Evolutionary conservation across 2,888 invertebrate species (phyloP), one percentile per base, ranked within the genome.

Genomic region (Andricus curvator): DNA sequence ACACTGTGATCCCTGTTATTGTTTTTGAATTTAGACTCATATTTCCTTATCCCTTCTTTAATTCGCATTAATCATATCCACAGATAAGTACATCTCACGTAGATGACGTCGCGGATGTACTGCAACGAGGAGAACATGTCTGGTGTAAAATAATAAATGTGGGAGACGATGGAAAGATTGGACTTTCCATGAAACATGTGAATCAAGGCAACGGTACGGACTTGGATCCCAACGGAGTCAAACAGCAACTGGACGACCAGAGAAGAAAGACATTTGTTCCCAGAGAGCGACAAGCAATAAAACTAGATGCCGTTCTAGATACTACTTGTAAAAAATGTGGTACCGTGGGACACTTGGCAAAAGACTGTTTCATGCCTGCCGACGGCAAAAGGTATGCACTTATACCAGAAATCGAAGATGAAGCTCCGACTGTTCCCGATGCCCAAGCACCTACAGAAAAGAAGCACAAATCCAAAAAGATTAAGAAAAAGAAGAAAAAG

Each of bases 81-180:
- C 87, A 93, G 90, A 86, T 93, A 37, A 93, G 93, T 70, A 86
- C 89, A 60, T 82, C 87, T 64, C 88, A 88, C 78, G 91, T 93
- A 29, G 92, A 93, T 77, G 91, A 93, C 88, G 93, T 90, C 4
- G 85, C 88, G 22, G 93, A 93, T 20, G 86, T 93, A 76, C 86
- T 93, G 48, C 91, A 92, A 78, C 89, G 87, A 80, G 93, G 93
- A 5, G 93, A 93, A 41, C 84, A 89, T 56, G 89, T 93, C 15
- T 93, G 93, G 93, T 93, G 93, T 83, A 93, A 93, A 88, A 88
- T 93, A 56, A 93, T 93, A 82, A 88, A 89, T 1, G 83, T 92
- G 2, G 85, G 80, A 8, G 88, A 91, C 70, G 92, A 93, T 83
- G 93, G 92, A 44, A 93, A 93, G 86, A 89, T 93, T 79, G 92